Conservation (phyloP, 1,140 invertebrate genomes). For the Eumeta japonica region DNA sequence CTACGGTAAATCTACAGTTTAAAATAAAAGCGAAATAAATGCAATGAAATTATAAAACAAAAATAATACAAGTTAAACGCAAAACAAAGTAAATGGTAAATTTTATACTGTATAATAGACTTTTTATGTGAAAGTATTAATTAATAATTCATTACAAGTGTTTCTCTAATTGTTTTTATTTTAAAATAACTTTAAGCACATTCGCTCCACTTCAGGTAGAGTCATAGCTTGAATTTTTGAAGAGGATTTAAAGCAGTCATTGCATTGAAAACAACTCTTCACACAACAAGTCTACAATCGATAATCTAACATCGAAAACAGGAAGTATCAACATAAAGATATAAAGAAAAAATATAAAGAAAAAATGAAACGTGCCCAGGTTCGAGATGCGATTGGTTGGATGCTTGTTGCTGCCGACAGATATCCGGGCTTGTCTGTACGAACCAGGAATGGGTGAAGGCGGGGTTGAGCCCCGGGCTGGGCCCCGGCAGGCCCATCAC, state of each 20-base stretch:
- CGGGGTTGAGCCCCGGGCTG: slow-evolving; percentile 56
- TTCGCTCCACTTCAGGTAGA: too few species aligned
- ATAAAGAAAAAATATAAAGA: slow-evolving; percentile 56
- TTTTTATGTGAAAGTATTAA: too few species aligned
- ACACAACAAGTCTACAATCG: too few species aligned
- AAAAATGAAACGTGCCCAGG: slow-evolving; percentile 81
- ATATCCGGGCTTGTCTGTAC: slow-evolving; percentile 81
- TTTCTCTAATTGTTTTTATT: too few species aligned
- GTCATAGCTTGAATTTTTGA: too few species aligned
- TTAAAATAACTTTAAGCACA: too few species aligned
- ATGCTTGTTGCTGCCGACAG: slow-evolving; percentile 76
- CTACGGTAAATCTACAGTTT: neutral
- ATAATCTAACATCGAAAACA: slow-evolving; percentile 14
- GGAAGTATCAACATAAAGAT: slow-evolving; percentile 18
- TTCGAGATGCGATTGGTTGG: slow-evolving; percentile 77
- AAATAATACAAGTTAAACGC: too few species aligned
- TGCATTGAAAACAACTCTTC: too few species aligned
- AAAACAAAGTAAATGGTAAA: too few species aligned
- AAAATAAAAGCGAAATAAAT: neutral
- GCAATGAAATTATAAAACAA: neutral
- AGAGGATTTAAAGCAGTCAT: too few species aligned
- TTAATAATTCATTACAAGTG: too few species aligned
- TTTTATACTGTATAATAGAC: too few species aligned
- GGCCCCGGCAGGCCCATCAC: slow-evolving; percentile 58
- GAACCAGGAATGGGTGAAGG: slow-evolving; percentile 89